A percentile compares a stretch with the other conserved stretches of the same genome.
Evolutionary conservation across 2,888 invertebrate genomes (phyloP).

Genomic region (Apodemia mormo): DNA sequence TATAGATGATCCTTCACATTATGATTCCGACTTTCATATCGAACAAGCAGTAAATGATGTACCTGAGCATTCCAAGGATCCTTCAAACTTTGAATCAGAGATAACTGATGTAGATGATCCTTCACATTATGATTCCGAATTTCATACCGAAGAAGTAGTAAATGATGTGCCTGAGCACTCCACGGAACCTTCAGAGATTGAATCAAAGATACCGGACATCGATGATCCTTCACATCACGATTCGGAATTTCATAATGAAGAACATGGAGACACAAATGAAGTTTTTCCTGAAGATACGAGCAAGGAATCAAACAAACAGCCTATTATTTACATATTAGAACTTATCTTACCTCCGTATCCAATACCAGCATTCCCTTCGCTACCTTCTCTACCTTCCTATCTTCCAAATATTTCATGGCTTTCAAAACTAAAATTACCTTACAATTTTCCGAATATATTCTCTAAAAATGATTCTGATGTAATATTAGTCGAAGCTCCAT

Average conservation of each 20-base stretch:
- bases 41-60: background rate
- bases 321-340: constrained; percentile 8
- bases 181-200: background rate
- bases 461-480: constrained; percentile 1
- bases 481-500: background rate
- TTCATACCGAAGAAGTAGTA: background rate
- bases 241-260: background rate
- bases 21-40: background rate
- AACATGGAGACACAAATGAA: background rate
- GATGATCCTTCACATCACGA: background rate
- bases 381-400: background rate
- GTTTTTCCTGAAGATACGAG: background rate
- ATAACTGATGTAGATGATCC: background rate
- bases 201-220: background rate
- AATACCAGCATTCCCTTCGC: background rate
- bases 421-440: background rate
- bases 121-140: background rate
- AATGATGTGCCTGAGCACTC: background rate
- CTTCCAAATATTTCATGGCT: constrained; percentile 8
- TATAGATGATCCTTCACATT: background rate
- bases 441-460: background rate
- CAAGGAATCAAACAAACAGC: background rate
- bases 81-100: background rate
- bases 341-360: background rate
- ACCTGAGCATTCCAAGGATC: background rate